Base-by-base conservation (phyloP, 2,797 vertebrate genomes). In the Todus mexicanus region DNA sequence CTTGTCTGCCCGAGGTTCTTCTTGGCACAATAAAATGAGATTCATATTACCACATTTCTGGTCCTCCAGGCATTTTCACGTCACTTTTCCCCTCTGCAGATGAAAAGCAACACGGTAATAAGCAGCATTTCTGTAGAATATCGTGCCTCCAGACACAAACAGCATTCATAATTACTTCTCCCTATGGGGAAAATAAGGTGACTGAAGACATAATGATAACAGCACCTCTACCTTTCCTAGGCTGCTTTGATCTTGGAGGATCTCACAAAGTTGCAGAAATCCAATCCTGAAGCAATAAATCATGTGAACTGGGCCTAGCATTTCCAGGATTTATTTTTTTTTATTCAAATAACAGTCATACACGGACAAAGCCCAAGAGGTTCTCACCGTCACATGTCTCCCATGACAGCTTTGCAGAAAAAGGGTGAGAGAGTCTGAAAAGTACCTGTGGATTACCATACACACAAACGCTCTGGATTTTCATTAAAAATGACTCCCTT, bases 181-280 rank as follows among this genome's bases (percentile, higher is more conserved):
- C 75, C 84, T 22, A 4, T 69, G 88, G 72, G 88, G 70, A 93
- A 91, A 70, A 60, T 33, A 74, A 95, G 48, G 27, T 0, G 2
- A 65, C 63, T 70, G 84, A 86, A 94, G 78, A 73, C 4, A 0
- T 56, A 59, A 61, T 26, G 47, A 65, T 82, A 93, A 81, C 60
- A 91, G 61, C 77, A 77, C 59, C 91, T 92, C n/a, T 63, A 53
- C 70, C 43, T 92, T 93, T 13, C 2, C 59, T 61, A 40, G 29
- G 45, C 47, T 94, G 82, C 85, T 96, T 96, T 95, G 60, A 94
- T 94, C 84, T 42, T 90, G 56, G 33, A 89, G 51, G 61, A 86
- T 77, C 76, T 91, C 65, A 87, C 20, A 59, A 45, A 51, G 42
- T 40, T 84, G 27, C 71, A 73, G 74, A 93, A 84, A 65, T 18